Base-by-base conservation (phyloP, 2,888 invertebrate genomes). In the Scaptomyza reducta region DNA sequence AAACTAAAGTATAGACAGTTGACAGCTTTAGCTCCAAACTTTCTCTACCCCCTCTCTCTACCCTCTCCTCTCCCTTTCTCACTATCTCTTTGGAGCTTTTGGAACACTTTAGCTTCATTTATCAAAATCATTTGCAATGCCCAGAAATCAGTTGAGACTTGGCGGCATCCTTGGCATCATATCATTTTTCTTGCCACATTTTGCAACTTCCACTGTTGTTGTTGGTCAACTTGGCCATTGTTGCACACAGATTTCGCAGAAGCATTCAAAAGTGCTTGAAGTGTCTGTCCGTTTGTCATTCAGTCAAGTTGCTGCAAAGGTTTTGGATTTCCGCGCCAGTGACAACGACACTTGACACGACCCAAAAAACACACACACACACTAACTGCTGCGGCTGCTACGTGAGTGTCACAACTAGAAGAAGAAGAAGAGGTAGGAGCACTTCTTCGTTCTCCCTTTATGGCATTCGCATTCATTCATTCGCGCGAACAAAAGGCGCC, bases 261-360 rank as follows among this genome's bases (percentile, higher is more conserved):
- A 63, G 62, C 62, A 44, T 68, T 76, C 50, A 44, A 42, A 51
- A 38, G 51, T 46, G 35, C 41, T 55, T 62, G n/a, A n/a, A 60
- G 16, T 40, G 57, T 62, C 61, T 9, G 38, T 38, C 38, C 14
- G 38, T 38, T 9, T 14, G 63, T 59, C 56, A 57, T 61, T 50
- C 53, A 60, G 69, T 56, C 70, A 63, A 42, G 57, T 59, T 60
- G 47, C n/a, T n/a, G n/a, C n/a, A 42, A 38, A 44, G 58, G 65
- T 47, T 50, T 45, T 68, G 69, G 75, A 83, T 81, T 81, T 81
- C 81, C 77, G 70, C 77, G 74, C 68, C 65, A 76, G 40, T 64
- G 62, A 70, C 61, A 62, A 74, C 65, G 84, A 84, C 84, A 84
- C 82, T 82, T 81, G 81, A 82, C 82, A 84, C 82, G 84, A 72